Percentiles rank a stretch among this genome's conserved stretches.
Evolutionary conservation across 2,888 invertebrate genomes (phyloP).

Genomic region (Thumatha senex): DNA sequence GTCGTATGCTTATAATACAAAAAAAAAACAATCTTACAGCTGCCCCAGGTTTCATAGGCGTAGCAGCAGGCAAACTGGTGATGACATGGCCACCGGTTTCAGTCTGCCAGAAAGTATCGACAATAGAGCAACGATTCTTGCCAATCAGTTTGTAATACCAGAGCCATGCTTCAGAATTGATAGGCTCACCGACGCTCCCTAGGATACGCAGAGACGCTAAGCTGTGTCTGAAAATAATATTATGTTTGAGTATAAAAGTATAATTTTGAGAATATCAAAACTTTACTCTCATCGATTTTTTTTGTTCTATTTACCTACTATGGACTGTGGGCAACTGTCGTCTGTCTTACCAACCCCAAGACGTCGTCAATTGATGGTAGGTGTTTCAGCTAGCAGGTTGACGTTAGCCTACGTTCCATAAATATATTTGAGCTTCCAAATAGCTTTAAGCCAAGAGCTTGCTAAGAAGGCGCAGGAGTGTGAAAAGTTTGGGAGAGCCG

Average conservation of each 20-base stretch:
- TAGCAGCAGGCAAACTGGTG: constrained; percentile 97
- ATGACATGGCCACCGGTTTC: constrained; percentile 99
- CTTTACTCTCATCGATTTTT: no score
- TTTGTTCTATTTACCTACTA: no score
- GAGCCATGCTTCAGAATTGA: constrained; percentile 98
- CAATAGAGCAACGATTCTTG: constrained; percentile 92
- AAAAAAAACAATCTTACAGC: constrained; percentile 87
- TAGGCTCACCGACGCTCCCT: constrained; percentile 99
- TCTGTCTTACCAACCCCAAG: no score
- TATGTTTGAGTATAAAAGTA: not conserved
- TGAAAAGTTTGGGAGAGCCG: no score
- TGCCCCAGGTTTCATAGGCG: constrained; percentile 98
- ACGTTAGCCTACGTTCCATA: no score
- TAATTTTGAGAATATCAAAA: not conserved
- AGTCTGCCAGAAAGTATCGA: constrained; percentile 99
- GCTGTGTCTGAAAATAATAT: constrained; percentile 85
- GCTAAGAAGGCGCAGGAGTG: no score
- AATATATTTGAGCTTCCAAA: no score
- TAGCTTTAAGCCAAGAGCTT: no score
- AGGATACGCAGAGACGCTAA: constrained; percentile 88
- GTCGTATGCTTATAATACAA: no score
- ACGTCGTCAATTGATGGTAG: no score
- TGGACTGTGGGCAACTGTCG: no score
- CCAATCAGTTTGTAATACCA: constrained; percentile 97
- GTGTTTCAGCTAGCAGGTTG: no score